phyloP scores from a whole-genome alignment of 2,888 invertebrate genomes.

The Tenthredo distinguenda region DNA sequence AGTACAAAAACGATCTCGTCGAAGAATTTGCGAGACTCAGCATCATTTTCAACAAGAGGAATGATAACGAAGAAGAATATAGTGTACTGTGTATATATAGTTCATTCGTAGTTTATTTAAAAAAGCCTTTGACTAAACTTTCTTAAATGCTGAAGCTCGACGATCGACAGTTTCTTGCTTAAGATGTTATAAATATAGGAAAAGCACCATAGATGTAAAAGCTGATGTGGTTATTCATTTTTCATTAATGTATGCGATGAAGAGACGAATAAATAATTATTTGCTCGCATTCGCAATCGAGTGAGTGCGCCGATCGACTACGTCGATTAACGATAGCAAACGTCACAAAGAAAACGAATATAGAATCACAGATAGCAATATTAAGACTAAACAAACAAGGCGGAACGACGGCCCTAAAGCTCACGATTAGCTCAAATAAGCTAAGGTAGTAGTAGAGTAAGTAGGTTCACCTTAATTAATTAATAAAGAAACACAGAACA shows the following conservation, averaged over 20 bases:
- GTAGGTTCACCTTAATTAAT: no score
- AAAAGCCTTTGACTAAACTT: conserved; percentile 72
- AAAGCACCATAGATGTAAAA: neutral
- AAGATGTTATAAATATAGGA: neutral
- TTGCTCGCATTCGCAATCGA: neutral
- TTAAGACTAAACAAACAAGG: no score
- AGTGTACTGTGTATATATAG: conserved; percentile 75
- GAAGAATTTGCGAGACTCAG: conserved; percentile 79
- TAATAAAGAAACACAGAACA: no score
- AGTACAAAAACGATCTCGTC: conserved; percentile 83
- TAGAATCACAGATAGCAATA: no score
- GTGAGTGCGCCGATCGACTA: no score
- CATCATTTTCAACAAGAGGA: conserved; percentile 75
- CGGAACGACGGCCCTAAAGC: no score
- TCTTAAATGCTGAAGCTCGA: neutral
- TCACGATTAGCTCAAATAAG: no score
- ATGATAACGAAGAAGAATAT: conserved; percentile 77
- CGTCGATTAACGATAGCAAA: no score
- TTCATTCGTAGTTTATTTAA: conserved; percentile 70
- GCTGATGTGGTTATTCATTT: neutral
- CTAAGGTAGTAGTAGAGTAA: no score
- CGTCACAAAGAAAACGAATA: no score
- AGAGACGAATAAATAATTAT: neutral
- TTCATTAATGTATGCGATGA: neutral
- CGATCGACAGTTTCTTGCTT: neutral